Percentiles rank a stretch among this genome's conserved stretches.
These are phyloP conservation scores for Eristalis arbustorum DNA, from an alignment of 2,888 invertebrate genomes.

Conservation along the genomic window DNA sequence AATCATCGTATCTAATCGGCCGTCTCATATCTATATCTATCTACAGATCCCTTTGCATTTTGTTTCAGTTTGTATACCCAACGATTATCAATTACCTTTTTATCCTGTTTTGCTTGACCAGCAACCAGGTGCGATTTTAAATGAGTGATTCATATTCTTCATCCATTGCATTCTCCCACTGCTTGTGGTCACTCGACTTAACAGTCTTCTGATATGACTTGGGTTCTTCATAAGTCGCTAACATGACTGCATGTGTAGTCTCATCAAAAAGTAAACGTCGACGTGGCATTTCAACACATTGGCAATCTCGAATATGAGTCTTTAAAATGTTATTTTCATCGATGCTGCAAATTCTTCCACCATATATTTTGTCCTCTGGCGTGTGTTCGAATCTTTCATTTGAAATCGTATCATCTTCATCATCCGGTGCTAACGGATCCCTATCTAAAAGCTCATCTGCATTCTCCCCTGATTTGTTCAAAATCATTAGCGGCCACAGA, in stretches of 20 bases:
- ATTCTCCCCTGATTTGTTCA: background rate
- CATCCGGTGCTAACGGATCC: background rate
- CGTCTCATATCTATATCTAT: constrained; percentile 63
- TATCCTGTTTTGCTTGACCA: constrained; percentile 42
- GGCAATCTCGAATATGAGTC: background rate
- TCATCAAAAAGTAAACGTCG: no score
- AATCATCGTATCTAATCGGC: constrained; percentile 53
- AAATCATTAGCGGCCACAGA: background rate
- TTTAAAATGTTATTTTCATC: background rate
- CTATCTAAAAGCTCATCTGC: background rate
- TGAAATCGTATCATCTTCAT: background rate
- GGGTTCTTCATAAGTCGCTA: constrained; percentile 15
- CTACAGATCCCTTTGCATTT: background rate
- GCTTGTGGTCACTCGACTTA: constrained; percentile 25
- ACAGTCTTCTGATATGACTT: constrained; percentile 54
- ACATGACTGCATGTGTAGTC: no score
- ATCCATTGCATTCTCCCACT: constrained; percentile 70
- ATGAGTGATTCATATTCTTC: constrained; percentile 61
- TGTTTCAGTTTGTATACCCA: constrained; percentile 69
- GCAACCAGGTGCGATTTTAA: constrained; percentile 60
- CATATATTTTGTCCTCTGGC: background rate
- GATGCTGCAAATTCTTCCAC: background rate
- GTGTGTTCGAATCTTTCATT: background rate
- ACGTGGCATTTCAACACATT: background rate
- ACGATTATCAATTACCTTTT: constrained; percentile 16